Percentiles rank a stretch among this genome's conserved stretches.
Conservation (phyloP, 2,113 vertebrate genomes). For the Kryptolebias marmoratus region DNA sequence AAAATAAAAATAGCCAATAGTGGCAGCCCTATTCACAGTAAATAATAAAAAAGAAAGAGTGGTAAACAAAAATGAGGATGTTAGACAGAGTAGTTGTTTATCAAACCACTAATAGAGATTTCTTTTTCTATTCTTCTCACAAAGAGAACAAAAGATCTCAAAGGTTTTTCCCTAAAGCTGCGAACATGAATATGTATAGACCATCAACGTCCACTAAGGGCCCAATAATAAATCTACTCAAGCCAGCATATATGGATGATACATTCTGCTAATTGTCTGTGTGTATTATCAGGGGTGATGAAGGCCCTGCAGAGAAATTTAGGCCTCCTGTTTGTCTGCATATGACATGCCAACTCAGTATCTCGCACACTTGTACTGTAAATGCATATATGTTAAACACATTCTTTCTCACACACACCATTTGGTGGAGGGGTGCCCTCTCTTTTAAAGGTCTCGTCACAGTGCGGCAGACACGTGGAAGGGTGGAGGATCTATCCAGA, state of each 20-base stretch:
- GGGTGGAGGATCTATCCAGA: constrained; percentile 59
- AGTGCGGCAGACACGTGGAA: constrained; percentile 37
- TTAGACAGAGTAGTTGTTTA: constrained; percentile 10
- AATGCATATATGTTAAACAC: constrained; percentile 2
- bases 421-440: constrained; percentile 47
- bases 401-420: constrained; percentile 11
- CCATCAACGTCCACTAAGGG: constrained; percentile 66
- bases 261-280: constrained; percentile 66
- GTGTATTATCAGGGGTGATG: constrained; percentile 60
- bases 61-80: constrained; percentile 32
- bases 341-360: constrained; percentile 13
- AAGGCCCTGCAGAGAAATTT: constrained; percentile 43
- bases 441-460: constrained; percentile 80
- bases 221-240: constrained; percentile 70
- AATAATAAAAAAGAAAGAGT: constrained; percentile 23
- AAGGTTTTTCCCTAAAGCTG: constrained; percentile 48
- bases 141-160: constrained; percentile 51
- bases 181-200: constrained; percentile 69
- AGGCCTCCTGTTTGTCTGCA: constrained; percentile 23
- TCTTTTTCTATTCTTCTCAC: constrained; percentile 31
- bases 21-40: not conserved
- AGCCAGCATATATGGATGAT: constrained; percentile 53
- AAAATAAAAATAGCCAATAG: no score
- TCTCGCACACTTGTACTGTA: not conserved
- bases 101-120: constrained; percentile 17